Percentiles rank a stretch among this genome's conserved stretches.
Evolutionary conservation across 2,797 vertebrate genomes (phyloP).

Genomic region (Sebastes taczanowskii): DNA sequence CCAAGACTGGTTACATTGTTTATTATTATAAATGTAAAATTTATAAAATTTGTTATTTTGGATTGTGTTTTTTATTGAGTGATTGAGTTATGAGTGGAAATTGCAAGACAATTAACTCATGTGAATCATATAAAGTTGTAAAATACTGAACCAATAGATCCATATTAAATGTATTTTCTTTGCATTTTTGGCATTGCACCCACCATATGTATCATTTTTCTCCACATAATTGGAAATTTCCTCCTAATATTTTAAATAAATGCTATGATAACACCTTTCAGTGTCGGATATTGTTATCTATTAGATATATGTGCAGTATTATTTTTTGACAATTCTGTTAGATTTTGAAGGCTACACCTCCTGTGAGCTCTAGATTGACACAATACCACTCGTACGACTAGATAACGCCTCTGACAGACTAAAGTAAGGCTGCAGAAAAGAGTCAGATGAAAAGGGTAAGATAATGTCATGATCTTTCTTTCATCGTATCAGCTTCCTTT

Average conservation of each 20-base stretch:
- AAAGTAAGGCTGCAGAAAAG: conserved; percentile 37
- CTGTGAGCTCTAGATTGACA: conserved; percentile 15
- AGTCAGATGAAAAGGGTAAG: conserved; percentile 62
- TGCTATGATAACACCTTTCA: background rate
- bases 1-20: background rate
- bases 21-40: too few species aligned
- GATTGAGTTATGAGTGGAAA: background rate
- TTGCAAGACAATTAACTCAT: background rate
- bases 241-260: background rate
- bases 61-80: background rate
- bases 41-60: background rate
- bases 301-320: background rate
- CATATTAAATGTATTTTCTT: background rate
- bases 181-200: background rate
- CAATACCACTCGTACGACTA: background rate
- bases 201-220: background rate
- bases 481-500: conserved; percentile 63
- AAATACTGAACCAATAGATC: background rate
- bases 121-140: background rate
- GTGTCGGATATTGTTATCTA: background rate
- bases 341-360: background rate
- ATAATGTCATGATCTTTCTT: conserved; percentile 63
- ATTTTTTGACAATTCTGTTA: background rate
- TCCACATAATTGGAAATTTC: background rate
- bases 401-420: conserved; percentile 27